Conservation (phyloP, 2,113 vertebrate species). For the Neodon shergylaensis region DNA sequence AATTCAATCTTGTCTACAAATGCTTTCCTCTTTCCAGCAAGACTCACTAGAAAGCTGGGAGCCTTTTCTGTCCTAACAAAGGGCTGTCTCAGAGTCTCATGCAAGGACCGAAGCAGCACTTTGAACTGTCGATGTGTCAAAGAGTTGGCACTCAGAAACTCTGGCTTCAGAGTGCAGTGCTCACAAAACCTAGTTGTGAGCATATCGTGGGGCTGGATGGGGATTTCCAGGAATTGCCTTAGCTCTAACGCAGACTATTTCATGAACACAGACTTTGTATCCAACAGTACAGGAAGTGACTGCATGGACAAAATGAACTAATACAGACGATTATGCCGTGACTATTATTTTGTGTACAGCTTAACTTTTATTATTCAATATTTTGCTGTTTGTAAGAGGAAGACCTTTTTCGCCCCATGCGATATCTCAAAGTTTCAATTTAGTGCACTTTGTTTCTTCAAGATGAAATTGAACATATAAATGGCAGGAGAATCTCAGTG, state of each 20-base stretch:
- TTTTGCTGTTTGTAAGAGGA: constrained; percentile 18
- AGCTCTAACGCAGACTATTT: constrained; percentile 17
- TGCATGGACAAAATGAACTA: background rate
- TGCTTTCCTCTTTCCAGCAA: background rate
- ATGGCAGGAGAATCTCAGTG: background rate
- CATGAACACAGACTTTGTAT: background rate
- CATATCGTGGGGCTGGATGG: background rate
- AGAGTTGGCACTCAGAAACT: background rate
- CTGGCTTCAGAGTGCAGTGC: background rate
- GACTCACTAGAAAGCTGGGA: background rate
- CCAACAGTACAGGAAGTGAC: background rate
- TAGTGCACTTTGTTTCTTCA: background rate
- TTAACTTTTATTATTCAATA: background rate
- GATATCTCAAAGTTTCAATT: background rate
- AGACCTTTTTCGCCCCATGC: background rate
- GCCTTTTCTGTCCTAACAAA: constrained; percentile 1
- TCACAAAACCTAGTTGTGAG: background rate
- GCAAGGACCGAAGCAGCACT: background rate
- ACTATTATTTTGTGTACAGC: background rate
- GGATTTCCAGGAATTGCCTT: constrained; percentile 25
- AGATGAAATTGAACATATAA: constrained; percentile 38
- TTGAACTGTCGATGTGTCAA: constrained; percentile 21
- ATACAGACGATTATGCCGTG: background rate
- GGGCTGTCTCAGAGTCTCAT: background rate
- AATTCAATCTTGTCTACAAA: constrained; percentile 16